A percentile compares a stretch with the other conserved stretches of the same genome.
These are phyloP conservation scores for Ypsolopha sequella DNA, from an alignment of 2,888 invertebrate genomes.

Conservation along the genomic window DNA sequence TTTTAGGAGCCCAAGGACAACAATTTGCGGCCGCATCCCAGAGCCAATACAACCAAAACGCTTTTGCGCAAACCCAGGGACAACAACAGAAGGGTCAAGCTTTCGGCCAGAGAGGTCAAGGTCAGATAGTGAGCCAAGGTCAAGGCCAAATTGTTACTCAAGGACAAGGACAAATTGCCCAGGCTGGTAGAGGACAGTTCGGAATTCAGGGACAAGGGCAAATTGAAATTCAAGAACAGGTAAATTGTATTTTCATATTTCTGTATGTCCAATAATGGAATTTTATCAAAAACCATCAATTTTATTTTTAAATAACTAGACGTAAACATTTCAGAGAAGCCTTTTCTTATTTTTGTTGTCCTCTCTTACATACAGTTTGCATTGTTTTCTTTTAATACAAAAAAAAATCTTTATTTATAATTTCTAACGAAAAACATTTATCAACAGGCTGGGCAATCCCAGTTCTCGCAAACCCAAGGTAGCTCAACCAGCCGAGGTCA, in stretches of 20 bases:
- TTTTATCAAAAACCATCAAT: neutral
- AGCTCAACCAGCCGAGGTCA: slow-evolving; percentile 11
- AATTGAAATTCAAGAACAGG: slow-evolving; percentile 13
- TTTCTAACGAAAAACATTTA: too few relatives aligned
- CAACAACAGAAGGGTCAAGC: slow-evolving; percentile 11
- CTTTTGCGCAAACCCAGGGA: slow-evolving; percentile 1
- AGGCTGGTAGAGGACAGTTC: slow-evolving; percentile 24
- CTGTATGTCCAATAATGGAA: too few relatives aligned
- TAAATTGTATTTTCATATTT: slow-evolving; percentile 4
- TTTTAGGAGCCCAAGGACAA: slow-evolving; percentile 1
- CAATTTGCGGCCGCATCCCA: neutral
- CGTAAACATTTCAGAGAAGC: neutral
- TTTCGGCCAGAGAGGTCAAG: slow-evolving; percentile 10
- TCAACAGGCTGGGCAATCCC: neutral
- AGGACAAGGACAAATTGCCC: slow-evolving; percentile 11
- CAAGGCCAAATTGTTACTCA: slow-evolving; percentile 7
- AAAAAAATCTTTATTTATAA: too few relatives aligned
- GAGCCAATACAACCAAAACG: neutral
- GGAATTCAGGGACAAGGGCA: slow-evolving; percentile 26
- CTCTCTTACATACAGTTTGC: too few relatives aligned
- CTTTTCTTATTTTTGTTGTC: too few relatives aligned
- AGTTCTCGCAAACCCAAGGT: neutral
- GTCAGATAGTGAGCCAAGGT: slow-evolving; percentile 6
- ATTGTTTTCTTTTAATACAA: too few relatives aligned
- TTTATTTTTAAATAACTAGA: too few relatives aligned